Base-by-base conservation (phyloP, 1,140 invertebrate species). In the Habropoda laboriosa region DNA sequence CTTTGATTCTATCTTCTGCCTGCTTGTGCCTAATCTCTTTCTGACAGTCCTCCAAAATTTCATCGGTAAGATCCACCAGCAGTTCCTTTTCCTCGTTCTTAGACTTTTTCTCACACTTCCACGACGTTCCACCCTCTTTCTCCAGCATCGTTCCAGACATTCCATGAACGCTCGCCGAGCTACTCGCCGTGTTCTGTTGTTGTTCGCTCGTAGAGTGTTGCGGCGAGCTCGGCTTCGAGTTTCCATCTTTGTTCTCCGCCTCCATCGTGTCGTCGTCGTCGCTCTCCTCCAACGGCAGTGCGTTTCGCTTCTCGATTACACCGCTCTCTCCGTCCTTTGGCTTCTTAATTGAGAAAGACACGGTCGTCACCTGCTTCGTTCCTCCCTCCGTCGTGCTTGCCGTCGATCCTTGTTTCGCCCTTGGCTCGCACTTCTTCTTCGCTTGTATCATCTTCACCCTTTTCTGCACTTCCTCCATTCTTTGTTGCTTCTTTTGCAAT, bases 331-430 rank as follows among this genome's bases (percentile, higher is more conserved):
- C 94, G 73, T 96, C 96, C 90, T 97, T 97, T 0, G 95, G 94
- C 81, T 96, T 96, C 89, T 97, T 97, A 38, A 97, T 97, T 0
- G 96, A 97, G 89, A 97, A 97, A 70, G 96, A 96, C 7, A 97
- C 96, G 0, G 96, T 96, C 0, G 94, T 91, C 42, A 91, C 88
- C 75, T 90, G 90, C 68, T 91, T 90, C 13, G 45, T 78, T 10
- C 73, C 86, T 32, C 21, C 67, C 0, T 32, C 3, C 2, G 32
- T 21, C 21, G 18, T 7, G 10, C 27, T 13, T 1, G 24, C 79
- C n/a, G 84, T 77, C 47, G 74, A 5, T 5, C 30, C 75, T 57
- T 83, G 72, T 57, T 81, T 82, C 38, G 55, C 24, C 72, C 76
- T 86, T 0, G 75, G 76, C 42, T 87, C 90, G 4, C 81, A 73